Evolutionary conservation across 1,140 invertebrate species (phyloP).

Genomic region (Zaprionus nigranus): DNA sequence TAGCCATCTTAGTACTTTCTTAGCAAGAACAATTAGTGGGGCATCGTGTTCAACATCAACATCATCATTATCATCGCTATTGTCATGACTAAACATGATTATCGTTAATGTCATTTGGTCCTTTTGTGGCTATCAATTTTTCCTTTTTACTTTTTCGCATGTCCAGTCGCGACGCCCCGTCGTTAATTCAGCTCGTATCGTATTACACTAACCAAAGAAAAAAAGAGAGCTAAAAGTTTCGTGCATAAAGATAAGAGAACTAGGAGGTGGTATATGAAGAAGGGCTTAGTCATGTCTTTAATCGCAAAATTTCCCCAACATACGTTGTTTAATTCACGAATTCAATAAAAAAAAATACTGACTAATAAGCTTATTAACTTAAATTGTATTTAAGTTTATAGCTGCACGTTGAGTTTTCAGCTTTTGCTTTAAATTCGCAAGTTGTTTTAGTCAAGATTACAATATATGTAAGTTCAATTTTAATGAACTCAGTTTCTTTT

Average conservation of each 20-base stretch:
- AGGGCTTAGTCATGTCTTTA: neutral
- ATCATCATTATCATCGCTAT: conserved; percentile 3
- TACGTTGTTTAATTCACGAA: neutral
- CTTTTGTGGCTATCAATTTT: conserved; percentile 35
- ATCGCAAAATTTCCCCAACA: neutral
- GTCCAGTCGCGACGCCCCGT: neutral
- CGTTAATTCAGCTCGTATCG: conserved; percentile 3
- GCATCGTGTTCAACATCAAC: conserved; percentile 16
- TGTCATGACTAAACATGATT: neutral
- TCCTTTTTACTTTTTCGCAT: conserved; percentile 7
- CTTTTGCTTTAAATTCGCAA: neutral
- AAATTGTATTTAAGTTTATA: neutral
- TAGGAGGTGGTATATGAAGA: neutral
- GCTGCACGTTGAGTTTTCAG: neutral
- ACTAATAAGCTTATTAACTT: neutral
- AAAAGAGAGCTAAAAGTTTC: neutral
- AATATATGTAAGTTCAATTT: neutral
- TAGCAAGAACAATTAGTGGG: conserved; percentile 37
- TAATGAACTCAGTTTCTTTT: neutral
- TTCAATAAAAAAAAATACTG: neutral
- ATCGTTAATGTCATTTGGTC: conserved; percentile 17
- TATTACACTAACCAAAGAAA: neutral
- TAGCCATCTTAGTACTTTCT: neutral
- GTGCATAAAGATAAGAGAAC: neutral
- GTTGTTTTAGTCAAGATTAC: neutral